phyloP scores from a whole-genome alignment of 2,888 invertebrate species.

The Julus scandinavius region DNA sequence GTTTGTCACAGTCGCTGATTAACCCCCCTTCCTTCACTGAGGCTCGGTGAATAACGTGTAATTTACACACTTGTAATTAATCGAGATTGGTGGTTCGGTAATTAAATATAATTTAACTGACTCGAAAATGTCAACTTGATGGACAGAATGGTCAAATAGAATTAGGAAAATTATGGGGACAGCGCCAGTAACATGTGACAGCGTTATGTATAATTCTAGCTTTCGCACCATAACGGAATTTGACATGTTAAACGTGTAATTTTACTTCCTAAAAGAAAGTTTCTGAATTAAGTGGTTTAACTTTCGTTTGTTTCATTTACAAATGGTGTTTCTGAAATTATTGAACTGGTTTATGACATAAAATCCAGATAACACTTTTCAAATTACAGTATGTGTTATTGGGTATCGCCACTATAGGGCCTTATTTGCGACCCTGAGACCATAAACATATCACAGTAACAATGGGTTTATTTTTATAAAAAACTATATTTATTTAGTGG shows the following conservation, averaged over 20 bases:
- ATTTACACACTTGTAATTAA: conserved; percentile 18
- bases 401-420: too few species aligned
- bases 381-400: too few species aligned
- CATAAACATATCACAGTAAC: too few species aligned
- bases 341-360: too few species aligned
- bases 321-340: too few species aligned
- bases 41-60: neutral
- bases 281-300: too few species aligned
- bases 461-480: too few species aligned
- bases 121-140: neutral
- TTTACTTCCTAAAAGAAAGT: neutral
- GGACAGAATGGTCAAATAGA: neutral
- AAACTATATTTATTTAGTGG: too few species aligned
- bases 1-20: conserved; percentile 36
- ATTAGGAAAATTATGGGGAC: neutral
- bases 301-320: too few species aligned
- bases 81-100: neutral
- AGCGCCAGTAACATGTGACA: neutral
- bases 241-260: neutral
- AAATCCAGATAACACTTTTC: too few species aligned
- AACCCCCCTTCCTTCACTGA: neutral
- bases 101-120: neutral
- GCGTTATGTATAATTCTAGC: neutral
- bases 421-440: too few species aligned
- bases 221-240: neutral